These are phyloP conservation scores for Theonella swinhoei DNA, from an alignment of 37 sponge, comb jelly and placozoan species.

Conservation along the genomic window DNA sequence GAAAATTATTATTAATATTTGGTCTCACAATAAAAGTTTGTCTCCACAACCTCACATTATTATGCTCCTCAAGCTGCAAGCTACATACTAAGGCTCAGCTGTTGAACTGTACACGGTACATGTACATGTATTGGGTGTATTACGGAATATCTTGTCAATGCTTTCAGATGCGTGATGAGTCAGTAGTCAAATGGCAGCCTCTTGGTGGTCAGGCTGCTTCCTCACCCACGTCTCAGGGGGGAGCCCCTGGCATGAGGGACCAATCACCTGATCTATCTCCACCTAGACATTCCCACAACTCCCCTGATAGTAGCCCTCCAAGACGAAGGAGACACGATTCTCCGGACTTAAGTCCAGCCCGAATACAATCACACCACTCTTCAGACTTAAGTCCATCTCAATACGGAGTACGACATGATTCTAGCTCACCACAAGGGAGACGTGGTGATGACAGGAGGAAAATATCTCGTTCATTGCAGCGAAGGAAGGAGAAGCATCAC, in stretches of 20 bases:
- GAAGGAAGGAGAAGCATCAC: too few relatives aligned
- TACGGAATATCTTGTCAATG: too few relatives aligned
- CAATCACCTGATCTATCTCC: slow-evolving; percentile 1
- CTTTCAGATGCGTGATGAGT: slow-evolving; percentile 16
- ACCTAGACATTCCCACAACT: neutral
- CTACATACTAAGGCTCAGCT: too few relatives aligned
- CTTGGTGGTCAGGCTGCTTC: neutral
- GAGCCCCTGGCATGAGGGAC: neutral
- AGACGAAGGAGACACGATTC: slow-evolving; percentile 32
- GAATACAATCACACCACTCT: slow-evolving; percentile 35
- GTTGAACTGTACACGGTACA: too few relatives aligned
- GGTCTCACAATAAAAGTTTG: too few relatives aligned
- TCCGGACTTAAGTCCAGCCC: slow-evolving; percentile 25
- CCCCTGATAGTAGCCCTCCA: slow-evolving; percentile 33
- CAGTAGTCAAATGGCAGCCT: slow-evolving; percentile 32
- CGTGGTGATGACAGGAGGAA: too few relatives aligned
- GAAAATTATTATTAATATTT: too few relatives aligned
- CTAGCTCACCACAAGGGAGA: too few relatives aligned
- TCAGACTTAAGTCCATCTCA: slow-evolving; percentile 36
- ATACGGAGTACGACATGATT: slow-evolving; percentile 26
- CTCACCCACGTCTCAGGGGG: neutral
- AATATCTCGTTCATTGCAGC: too few relatives aligned
- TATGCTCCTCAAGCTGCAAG: too few relatives aligned
- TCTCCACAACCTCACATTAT: too few relatives aligned
- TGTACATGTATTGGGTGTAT: too few relatives aligned